These are phyloP conservation scores for Macropodus opercularis DNA, from an alignment of 2,797 vertebrate genomes.

Conservation along the genomic window DNA sequence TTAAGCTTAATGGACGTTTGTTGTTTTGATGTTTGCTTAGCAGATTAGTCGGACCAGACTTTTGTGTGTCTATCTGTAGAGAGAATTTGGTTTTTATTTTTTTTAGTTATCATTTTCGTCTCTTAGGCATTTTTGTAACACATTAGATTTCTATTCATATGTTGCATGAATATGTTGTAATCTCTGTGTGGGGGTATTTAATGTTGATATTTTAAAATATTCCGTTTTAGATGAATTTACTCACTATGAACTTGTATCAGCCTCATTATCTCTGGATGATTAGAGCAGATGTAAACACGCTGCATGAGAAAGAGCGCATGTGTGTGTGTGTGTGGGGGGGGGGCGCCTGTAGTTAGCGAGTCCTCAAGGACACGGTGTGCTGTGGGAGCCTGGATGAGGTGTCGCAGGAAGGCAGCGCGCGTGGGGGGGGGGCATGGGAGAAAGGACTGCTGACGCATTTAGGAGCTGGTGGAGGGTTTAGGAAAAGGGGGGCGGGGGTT, in stretches of 20 bases:
- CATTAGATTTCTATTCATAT: too few relatives aligned
- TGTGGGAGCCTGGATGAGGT: constrained; percentile 70
- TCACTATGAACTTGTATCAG: not conserved
- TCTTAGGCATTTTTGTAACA: too few relatives aligned
- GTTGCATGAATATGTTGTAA: too few relatives aligned
- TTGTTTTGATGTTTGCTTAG: too few relatives aligned
- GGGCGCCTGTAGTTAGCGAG: constrained; percentile 48
- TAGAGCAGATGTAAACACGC: constrained; percentile 33
- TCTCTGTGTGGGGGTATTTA: too few relatives aligned
- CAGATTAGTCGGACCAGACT: too few relatives aligned
- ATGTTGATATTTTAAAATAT: too few relatives aligned
- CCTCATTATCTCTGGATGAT: constrained; percentile 20
- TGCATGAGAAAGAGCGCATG: constrained; percentile 21
- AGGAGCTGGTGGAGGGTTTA: constrained; percentile 47
- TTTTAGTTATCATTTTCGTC: too few relatives aligned
- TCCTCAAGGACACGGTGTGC: constrained; percentile 79
- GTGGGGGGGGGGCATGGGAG: constrained; percentile 28
- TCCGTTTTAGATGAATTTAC: too few relatives aligned
- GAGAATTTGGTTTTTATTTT: too few relatives aligned
- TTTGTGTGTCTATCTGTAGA: too few relatives aligned
- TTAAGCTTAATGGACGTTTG: too few relatives aligned
- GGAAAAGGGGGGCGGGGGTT: constrained; percentile 27
- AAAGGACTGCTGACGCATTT: constrained; percentile 77
- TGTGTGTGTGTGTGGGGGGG: constrained; percentile 38
- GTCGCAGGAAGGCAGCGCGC: constrained; percentile 62